Evolutionary conservation across 2,113 vertebrate species (phyloP).

Genomic region (Hippocampus barbouri): DNA sequence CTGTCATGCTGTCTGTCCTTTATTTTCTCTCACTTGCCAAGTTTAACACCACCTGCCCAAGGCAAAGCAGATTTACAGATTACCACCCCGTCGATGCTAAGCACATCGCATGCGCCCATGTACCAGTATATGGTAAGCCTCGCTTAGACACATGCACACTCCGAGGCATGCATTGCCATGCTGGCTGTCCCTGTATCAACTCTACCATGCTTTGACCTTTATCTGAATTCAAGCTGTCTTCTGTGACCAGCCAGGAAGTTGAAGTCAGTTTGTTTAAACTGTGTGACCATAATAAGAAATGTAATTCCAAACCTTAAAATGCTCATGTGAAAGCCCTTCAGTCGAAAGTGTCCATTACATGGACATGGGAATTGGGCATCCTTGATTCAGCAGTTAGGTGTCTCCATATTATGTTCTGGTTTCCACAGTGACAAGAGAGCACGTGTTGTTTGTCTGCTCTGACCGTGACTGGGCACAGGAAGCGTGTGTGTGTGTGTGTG

Average conservation of each 20-base stretch:
- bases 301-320: neutral
- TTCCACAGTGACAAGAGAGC: slow-evolving; percentile 49
- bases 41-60: slow-evolving; percentile 66
- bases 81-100: slow-evolving; percentile 63
- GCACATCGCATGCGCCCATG: slow-evolving; percentile 51
- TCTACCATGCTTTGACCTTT: slow-evolving; percentile 19
- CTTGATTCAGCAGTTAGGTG: slow-evolving; percentile 40
- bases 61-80: slow-evolving; percentile 76
- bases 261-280: neutral
- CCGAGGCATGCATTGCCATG: slow-evolving; percentile 19
- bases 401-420: slow-evolving; percentile 48
- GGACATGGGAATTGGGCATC: neutral
- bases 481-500: neutral
- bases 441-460: slow-evolving; percentile 49
- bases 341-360: neutral
- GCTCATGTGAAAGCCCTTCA: neutral
- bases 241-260: slow-evolving; percentile 23
- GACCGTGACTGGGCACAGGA: slow-evolving; percentile 25
- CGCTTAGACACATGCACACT: slow-evolving; percentile 7
- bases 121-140: slow-evolving; percentile 22
- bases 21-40: slow-evolving; percentile 45
- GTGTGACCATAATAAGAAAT: neutral
- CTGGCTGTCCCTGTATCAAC: slow-evolving; percentile 26
- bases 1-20: slow-evolving; percentile 23
- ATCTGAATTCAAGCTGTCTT: slow-evolving; percentile 6